Conservation (phyloP, 2,113 vertebrate genomes). For the Hyla sarda region DNA sequence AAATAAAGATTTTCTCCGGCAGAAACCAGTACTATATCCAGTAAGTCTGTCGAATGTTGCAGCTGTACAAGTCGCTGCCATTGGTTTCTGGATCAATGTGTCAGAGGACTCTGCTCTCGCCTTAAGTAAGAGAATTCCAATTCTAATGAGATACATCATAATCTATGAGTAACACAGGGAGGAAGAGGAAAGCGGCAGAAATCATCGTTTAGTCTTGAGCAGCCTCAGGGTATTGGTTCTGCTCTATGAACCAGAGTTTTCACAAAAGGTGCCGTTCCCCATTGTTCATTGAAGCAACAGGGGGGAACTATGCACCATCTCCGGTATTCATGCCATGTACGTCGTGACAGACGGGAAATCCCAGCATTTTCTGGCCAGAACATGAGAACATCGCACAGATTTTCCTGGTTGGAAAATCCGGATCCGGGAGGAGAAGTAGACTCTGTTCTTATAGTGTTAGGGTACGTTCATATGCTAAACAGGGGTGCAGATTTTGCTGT, state of each 20-base stretch:
- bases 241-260: conserved; percentile 6
- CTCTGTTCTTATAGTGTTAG: too few species aligned
- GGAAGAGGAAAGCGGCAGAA: conserved; percentile 10
- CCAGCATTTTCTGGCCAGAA: too few species aligned
- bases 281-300: background rate
- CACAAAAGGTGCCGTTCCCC: background rate
- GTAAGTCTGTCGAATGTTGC: background rate
- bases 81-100: background rate
- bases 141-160: conserved; percentile 18
- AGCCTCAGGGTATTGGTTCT: conserved; percentile 36
- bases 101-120: background rate
- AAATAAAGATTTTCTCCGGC: background rate
- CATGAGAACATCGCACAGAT: too few species aligned
- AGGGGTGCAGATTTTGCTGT: too few species aligned
- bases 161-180: conserved; percentile 11
- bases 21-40: background rate
- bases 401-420: too few species aligned
- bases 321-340: too few species aligned
- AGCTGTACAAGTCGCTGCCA: background rate
- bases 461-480: too few species aligned
- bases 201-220: background rate
- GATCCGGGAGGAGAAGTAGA: too few species aligned
- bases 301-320: background rate
- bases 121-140: background rate
- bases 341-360: background rate